Base-by-base conservation (phyloP, 2,113 vertebrate species). In the Anolis carolinensis region DNA sequence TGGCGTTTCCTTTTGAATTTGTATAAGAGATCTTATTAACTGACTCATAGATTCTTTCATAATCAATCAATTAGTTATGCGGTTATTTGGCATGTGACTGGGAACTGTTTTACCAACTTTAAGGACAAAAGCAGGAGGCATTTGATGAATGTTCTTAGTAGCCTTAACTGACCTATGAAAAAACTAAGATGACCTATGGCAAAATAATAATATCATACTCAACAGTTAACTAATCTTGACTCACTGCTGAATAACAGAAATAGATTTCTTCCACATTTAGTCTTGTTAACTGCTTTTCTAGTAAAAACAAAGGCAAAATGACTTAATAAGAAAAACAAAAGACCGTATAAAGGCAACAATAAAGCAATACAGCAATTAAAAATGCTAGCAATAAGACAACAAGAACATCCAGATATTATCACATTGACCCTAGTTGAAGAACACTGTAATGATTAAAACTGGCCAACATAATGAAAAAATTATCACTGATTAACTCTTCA, bases 61-160 rank as follows among this genome's bases (percentile, higher is more conserved):
- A 85, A 78, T 70, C 25, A 85, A 85, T 5, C 75, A 68, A 78
- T 85, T 65, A 85, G 52, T n/a, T 74, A 74, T 59, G n/a, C 34
- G 30, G 5, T 81, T 72, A 16, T 81, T 34, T 67, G 79, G 59
- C 59, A 80, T 65, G 25, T 27, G 62, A 67, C 25, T 65, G 25
- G 65, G 79, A 44, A 18, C 59, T 27, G 16, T 67, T 65, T 67
- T 44, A 67, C 65, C 34, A 44, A 20, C 10, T 67, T 39, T 39
- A 67, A 67, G 36, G 34, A 44, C 21, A 39, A 63, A 63, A 79
- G n/a, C 3, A 50, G 44, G 67, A 81, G 30, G 16, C 2, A 70
- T 34, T n/a, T n/a, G 8, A 50, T n/a, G 11, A 6, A 48, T 50
- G 10, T n/a, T 32, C 13, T 10, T 70, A 50, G 20, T 7, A 72